Evolutionary conservation across 2,888 invertebrate genomes (phyloP).

Genomic region (Microdon myrmicae): DNA sequence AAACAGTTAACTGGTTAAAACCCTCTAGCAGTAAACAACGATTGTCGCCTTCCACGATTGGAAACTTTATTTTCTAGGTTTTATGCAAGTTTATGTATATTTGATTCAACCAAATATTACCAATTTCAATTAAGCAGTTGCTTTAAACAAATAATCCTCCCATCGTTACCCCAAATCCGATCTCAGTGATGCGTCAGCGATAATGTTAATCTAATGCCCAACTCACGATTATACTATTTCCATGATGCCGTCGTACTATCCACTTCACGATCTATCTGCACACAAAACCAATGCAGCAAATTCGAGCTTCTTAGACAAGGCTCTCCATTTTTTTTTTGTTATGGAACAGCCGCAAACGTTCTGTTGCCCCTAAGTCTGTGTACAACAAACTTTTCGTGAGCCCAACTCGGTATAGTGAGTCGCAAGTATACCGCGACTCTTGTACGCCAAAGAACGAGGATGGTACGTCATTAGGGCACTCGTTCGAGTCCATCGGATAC

Average conservation of each 20-base stretch:
- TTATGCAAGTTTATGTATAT: too few species aligned
- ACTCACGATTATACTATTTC: constrained; percentile 51
- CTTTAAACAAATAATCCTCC: too few species aligned
- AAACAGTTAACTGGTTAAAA: too few species aligned
- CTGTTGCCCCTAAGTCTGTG: constrained; percentile 28
- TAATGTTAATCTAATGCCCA: constrained; percentile 48
- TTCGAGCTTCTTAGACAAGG: neutral
- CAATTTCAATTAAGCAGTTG: too few species aligned
- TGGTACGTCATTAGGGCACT: neutral
- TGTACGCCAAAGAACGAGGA: constrained; percentile 12
- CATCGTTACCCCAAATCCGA: too few species aligned
- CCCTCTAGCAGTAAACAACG: too few species aligned
- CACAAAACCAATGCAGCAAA: constrained; percentile 19
- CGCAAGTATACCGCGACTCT: constrained; percentile 12
- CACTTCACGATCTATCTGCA: constrained; percentile 19
- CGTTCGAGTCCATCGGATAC: neutral
- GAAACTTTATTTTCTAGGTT: too few species aligned
- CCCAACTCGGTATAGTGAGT: constrained; percentile 39
- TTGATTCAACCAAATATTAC: too few species aligned
- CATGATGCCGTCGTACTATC: constrained; percentile 45
- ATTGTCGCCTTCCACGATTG: too few species aligned
- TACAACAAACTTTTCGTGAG: constrained; percentile 52
- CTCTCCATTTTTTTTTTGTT: too few species aligned
- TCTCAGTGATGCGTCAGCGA: constrained; percentile 29
- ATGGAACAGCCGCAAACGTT: constrained; percentile 8